Base-by-base conservation (phyloP, 2,113 vertebrate genomes). In the Halichoerus grypus region DNA sequence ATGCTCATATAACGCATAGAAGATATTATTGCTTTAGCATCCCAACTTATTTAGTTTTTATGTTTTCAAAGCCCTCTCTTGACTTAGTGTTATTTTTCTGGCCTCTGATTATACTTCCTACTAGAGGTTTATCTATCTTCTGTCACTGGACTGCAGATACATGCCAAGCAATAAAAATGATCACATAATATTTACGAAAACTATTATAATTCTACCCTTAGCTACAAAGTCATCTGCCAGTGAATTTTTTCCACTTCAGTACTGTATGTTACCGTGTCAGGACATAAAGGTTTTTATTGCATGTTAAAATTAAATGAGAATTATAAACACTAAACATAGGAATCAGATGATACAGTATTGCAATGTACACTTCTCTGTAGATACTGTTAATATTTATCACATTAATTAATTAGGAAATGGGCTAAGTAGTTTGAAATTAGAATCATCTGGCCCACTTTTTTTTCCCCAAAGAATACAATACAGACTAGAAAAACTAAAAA, bases 221-320 rank as follows among this genome's bases (percentile, higher is more conserved):
- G 31, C 12, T 81, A n/a, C 90, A 72, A 85, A 96, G 72, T 65
- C 15, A 95, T 39, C 16, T 96, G 11, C 49, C 36, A 57, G n/a
- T 86, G 83, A 88, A 83, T 65, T 76, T 77, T 69, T 65, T 31
- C 71, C n/a, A 77, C 12, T 63, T 42, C 36, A 88, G 55, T 91
- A 42, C 2, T 65, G 21, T 71, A 83, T 18, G 15, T 95, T 83
- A 95, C 59, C 6, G 71, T 94, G 19, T 82, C 15, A 83, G 49
- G 57, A 4, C 79, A 86, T 1, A 15, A 88, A n/a, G 65, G 18
- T 76, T 95, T 95, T 95, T 86, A 57, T 65, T 86, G 81, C 36
- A 82, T 86, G 16, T 13, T 80, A 49, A 92, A 97, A 97, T 98
- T 92, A 96, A 98, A 94, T n/a, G 7, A 95, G 72, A 97, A 93